phyloP scores from a whole-genome alignment of 2,888 invertebrate species.

The Griposia aprilina region DNA sequence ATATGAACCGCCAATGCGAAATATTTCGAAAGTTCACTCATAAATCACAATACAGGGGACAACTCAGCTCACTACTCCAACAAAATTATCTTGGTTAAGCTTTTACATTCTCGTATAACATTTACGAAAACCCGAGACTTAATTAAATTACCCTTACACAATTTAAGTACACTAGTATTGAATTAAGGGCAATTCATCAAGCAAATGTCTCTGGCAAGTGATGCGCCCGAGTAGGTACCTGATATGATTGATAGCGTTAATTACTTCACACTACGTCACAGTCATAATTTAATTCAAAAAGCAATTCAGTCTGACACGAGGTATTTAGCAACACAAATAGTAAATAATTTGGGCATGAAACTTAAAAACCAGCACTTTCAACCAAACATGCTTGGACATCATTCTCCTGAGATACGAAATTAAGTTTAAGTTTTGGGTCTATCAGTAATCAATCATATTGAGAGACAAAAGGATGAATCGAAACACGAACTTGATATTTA shows the following conservation, averaged over 20 bases:
- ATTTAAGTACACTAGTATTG: slow-evolving; percentile 27
- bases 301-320: slow-evolving; percentile 38
- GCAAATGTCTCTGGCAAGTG: slow-evolving; percentile 70
- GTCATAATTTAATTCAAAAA: slow-evolving; percentile 30
- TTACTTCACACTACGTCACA: slow-evolving; percentile 65
- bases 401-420: slow-evolving; percentile 16
- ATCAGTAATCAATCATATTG: slow-evolving; percentile 27
- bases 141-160: slow-evolving; percentile 39
- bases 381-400: neutral
- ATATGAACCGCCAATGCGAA: neutral
- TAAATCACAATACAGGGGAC: neutral
- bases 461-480: neutral
- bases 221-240: slow-evolving; percentile 69
- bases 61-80: neutral
- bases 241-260: slow-evolving; percentile 77
- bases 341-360: neutral
- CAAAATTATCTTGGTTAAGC: slow-evolving; percentile 7
- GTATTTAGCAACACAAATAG: slow-evolving; percentile 11
- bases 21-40: neutral
- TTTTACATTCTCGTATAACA: neutral
- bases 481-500: slow-evolving; percentile 19
- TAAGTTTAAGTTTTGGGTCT: slow-evolving; percentile 17
- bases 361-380: neutral
- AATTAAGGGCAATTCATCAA: slow-evolving; percentile 75
- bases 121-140: slow-evolving; percentile 17